Percentiles rank a stretch among this genome's conserved stretches.
These are phyloP conservation scores for Enteromius viviparus DNA, from an alignment of 2,797 vertebrate species.

Conservation along the genomic window DNA sequence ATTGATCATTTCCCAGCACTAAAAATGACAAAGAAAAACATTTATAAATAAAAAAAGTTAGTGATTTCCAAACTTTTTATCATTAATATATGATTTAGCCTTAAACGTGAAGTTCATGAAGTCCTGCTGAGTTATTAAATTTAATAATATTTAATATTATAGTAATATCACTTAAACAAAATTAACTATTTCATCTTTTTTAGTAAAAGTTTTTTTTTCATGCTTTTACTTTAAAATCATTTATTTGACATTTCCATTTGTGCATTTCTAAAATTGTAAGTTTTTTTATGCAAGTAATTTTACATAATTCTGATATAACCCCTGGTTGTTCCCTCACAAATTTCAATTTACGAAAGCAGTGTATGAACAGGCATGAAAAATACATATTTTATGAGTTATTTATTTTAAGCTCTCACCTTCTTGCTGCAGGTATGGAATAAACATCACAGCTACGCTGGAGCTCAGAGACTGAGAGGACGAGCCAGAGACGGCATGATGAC, in stretches of 20 bases:
- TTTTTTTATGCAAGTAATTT: background rate
- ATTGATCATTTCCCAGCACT: too few relatives aligned
- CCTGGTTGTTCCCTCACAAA: background rate
- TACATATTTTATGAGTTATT: too few relatives aligned
- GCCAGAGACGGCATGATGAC: constrained; percentile 90
- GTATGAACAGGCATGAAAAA: background rate
- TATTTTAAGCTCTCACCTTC: constrained; percentile 82
- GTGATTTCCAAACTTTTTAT: background rate
- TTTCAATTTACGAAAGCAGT: background rate
- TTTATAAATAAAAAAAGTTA: background rate
- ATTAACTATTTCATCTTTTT: background rate
- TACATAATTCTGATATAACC: background rate
- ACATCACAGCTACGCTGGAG: constrained; percentile 85
- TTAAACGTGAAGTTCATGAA: background rate
- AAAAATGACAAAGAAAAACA: too few relatives aligned
- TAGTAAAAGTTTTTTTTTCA: background rate
- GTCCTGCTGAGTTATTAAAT: background rate
- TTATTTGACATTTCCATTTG: background rate
- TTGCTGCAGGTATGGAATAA: constrained; percentile 95
- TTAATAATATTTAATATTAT: background rate
- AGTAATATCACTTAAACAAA: background rate
- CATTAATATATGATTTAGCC: background rate
- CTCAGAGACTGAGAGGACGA: constrained; percentile 89
- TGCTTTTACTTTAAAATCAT: background rate
- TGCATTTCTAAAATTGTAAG: background rate